phyloP scores from a whole-genome alignment of 2,113 vertebrate species.

The Megatriorchis doriae region DNA sequence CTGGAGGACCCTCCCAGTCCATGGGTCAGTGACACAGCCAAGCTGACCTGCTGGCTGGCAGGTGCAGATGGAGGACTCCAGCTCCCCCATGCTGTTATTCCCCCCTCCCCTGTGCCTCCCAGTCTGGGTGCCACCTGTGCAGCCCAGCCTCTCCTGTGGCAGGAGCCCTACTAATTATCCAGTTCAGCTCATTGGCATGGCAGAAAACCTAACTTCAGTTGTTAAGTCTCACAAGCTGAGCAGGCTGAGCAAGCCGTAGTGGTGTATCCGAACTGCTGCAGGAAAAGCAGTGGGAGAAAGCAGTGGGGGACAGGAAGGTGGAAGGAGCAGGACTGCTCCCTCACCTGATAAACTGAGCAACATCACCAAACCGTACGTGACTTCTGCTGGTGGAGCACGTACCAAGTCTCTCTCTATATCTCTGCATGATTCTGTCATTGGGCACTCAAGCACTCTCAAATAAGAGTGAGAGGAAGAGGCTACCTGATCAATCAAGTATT shows the following conservation, averaged over 20 bases:
- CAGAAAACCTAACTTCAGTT: background rate
- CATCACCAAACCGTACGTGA: background rate
- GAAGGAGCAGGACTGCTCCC: background rate
- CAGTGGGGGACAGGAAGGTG: background rate
- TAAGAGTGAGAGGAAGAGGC: slow-evolving; percentile 34
- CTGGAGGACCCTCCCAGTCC: background rate
- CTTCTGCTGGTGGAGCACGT: background rate
- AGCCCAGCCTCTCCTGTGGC: background rate
- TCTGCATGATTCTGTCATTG: background rate
- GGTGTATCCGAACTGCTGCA: background rate
- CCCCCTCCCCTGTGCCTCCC: background rate
- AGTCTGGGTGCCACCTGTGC: background rate
- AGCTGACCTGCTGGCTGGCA: background rate
- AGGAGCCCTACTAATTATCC: background rate
- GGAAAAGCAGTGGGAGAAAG: background rate
- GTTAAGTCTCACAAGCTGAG: background rate
- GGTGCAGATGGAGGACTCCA: background rate
- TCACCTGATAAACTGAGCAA: background rate
- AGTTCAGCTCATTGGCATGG: background rate
- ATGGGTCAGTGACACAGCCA: background rate
- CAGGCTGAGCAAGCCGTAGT: background rate
- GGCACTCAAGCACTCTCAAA: slow-evolving; percentile 40
- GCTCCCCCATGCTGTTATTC: background rate
- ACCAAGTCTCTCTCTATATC: background rate
- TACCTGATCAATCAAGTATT: slow-evolving; percentile 57